Conservation (phyloP, 2,797 vertebrate genomes). For the Labeo calbasu region DNA sequence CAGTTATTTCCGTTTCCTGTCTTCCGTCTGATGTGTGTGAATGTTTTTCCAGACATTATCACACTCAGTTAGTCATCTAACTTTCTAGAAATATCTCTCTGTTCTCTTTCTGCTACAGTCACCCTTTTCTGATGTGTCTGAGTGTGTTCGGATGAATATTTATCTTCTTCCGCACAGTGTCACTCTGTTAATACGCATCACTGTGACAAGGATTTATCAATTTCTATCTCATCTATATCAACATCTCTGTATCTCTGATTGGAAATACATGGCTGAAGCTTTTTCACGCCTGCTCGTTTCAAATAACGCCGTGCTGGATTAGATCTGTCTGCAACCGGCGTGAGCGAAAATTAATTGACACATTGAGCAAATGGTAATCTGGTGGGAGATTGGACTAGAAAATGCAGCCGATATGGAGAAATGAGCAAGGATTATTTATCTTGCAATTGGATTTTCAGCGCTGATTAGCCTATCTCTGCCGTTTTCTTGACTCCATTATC, state of each 20-base stretch:
- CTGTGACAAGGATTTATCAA: conserved; percentile 64
- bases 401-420: conserved; percentile 38
- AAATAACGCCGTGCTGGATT: neutral
- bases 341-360: conserved; percentile 50
- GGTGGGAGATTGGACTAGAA: conserved; percentile 29
- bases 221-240: conserved; percentile 7
- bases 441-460: conserved; percentile 51
- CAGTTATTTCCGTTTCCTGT: conserved; percentile 20
- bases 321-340: conserved; percentile 30
- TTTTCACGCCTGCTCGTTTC: neutral
- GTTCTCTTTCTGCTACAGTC: conserved; percentile 7
- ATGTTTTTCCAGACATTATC: conserved; percentile 27
- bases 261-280: conserved; percentile 3
- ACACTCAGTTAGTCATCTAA: conserved; percentile 1
- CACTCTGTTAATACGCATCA: conserved; percentile 69
- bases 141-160: conserved; percentile 60
- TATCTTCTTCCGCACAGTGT: conserved; percentile 66
- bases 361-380: conserved; percentile 46
- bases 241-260: neutral
- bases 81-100: conserved; percentile 30
- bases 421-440: conserved; percentile 45
- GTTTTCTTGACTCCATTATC: conserved; percentile 8
- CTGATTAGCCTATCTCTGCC: conserved; percentile 25
- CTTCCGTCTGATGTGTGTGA: neutral
- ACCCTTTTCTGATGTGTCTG: conserved; percentile 4